phyloP scores from a whole-genome alignment of 1,140 invertebrate species.

The Watersipora subatra region DNA sequence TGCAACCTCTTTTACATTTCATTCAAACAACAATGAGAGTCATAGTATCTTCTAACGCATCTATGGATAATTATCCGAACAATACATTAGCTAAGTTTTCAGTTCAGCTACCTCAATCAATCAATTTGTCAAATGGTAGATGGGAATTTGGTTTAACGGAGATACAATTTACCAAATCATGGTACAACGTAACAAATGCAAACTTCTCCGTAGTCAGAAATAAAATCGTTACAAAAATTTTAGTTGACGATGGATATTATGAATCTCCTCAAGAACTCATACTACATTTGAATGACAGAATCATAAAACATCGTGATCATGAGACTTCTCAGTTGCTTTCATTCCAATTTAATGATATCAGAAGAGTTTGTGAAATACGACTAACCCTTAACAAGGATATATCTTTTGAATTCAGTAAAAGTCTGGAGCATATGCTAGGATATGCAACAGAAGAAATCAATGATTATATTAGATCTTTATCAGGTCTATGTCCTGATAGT shows the following conservation, averaged over 20 bases:
- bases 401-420: too few relatives aligned
- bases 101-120: neutral
- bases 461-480: too few relatives aligned
- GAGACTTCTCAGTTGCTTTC: neutral
- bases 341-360: too few relatives aligned
- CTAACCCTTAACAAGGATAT: too few relatives aligned
- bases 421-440: too few relatives aligned
- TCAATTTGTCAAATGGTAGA: neutral
- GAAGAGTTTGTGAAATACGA: too few relatives aligned
- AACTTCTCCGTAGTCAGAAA: neutral
- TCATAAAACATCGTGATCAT: neutral
- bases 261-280: neutral
- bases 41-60: neutral
- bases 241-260: neutral
- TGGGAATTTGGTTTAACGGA: neutral
- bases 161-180: neutral
- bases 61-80: neutral
- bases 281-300: neutral
- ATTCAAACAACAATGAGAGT: neutral
- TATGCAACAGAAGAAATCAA: neutral
- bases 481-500: too few relatives aligned
- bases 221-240: neutral
- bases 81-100: neutral
- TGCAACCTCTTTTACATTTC: neutral
- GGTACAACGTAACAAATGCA: neutral